Conservation (phyloP, 30 jellyfish, hydroid and myxozoan genomes). For the Aurelia coerulea region DNA sequence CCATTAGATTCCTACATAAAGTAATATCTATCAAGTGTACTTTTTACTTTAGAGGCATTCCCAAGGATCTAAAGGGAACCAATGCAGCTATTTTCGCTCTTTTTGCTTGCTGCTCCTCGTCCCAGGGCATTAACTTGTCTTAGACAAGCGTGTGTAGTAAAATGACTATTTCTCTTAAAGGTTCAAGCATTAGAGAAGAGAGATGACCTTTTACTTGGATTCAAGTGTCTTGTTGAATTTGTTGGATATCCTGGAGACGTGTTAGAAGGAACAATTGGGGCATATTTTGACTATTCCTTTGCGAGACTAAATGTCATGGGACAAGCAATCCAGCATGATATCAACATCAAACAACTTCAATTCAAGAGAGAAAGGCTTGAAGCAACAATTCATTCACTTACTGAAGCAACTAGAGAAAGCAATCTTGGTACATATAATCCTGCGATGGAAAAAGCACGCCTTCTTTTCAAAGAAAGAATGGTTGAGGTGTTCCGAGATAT, state of each 20-base stretch:
- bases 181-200: conserved; percentile 19
- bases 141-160: too few species aligned
- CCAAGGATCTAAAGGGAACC: too few species aligned
- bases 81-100: too few species aligned
- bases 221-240: conserved; percentile 9
- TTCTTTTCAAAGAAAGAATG: not conserved
- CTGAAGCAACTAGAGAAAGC: not conserved
- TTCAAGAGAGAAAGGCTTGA: not conserved
- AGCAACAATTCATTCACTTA: not conserved
- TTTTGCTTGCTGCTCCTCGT: too few species aligned
- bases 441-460: not conserved
- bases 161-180: not conserved
- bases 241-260: conserved; percentile 27
- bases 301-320: conserved; percentile 3
- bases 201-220: conserved; percentile 4
- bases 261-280: conserved; percentile 19
- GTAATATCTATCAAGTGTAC: too few species aligned
- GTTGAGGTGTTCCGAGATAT: not conserved
- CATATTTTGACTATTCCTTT: conserved; percentile 12
- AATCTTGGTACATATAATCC: not conserved
- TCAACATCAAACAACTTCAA: not conserved
- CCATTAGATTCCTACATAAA: too few species aligned
- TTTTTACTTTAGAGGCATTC: too few species aligned
- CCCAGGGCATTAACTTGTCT: too few species aligned
- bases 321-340: conserved; percentile 1